Evolutionary conservation across 2,888 invertebrate species (phyloP).

Genomic region (Drosophila villosipedis): DNA sequence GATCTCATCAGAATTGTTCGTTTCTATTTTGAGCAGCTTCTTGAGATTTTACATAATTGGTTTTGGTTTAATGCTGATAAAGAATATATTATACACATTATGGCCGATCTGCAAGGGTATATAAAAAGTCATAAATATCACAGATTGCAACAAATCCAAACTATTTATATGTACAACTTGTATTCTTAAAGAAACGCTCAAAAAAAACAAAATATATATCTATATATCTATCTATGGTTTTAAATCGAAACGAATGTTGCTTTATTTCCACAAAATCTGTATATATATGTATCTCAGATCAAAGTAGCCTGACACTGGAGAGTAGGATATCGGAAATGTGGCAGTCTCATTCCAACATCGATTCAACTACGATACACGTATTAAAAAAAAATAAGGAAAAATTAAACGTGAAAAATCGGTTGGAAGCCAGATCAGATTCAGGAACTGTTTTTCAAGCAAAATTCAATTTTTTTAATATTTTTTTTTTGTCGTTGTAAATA

Average conservation of each 20-base stretch:
- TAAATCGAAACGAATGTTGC: not conserved
- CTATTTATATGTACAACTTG: constrained; percentile 4
- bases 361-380: constrained; percentile 60
- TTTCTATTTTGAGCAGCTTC: not conserved
- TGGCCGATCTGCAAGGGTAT: not conserved
- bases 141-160: not conserved
- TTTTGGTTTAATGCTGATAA: not conserved
- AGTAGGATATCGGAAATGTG: constrained; percentile 4
- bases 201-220: constrained; percentile 1
- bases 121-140: not conserved
- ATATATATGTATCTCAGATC: constrained; percentile 20
- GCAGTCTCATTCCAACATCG: constrained; percentile 55
- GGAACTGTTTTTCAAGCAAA: constrained; percentile 5
- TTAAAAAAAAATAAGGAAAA: constrained; percentile 49
- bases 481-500: not conserved
- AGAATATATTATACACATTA: too few species aligned
- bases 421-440: constrained; percentile 8
- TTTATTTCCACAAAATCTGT: not conserved
- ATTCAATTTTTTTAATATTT: constrained; percentile 13
- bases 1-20: not conserved
- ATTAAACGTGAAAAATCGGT: constrained; percentile 55
- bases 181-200: constrained; percentile 11
- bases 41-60: not conserved
- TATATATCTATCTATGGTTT: not conserved
- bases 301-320: constrained; percentile 40